phyloP scores from a whole-genome alignment of 2,888 invertebrate genomes.

The Cerceris rybyensis region DNA sequence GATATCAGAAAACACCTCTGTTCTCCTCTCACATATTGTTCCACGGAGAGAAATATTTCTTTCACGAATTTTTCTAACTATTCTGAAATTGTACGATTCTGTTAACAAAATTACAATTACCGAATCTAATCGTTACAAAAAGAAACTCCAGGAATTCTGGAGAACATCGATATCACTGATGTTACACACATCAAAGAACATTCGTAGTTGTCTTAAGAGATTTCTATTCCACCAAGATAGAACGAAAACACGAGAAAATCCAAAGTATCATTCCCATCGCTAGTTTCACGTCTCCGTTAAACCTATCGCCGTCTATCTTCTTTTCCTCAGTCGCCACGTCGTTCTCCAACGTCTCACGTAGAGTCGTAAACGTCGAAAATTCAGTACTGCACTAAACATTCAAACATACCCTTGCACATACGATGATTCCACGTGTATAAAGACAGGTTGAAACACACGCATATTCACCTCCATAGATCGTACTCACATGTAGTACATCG shows the following conservation, averaged over 20 bases:
- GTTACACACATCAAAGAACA: too few relatives aligned
- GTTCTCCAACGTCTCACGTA: slow-evolving; percentile 20
- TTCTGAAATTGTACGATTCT: too few relatives aligned
- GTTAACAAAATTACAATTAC: background rate
- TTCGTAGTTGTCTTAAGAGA: background rate
- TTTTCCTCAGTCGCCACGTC: slow-evolving; percentile 20
- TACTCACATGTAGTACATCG: slow-evolving; percentile 36
- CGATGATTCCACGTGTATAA: background rate
- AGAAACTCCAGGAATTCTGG: too few relatives aligned
- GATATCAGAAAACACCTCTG: too few relatives aligned
- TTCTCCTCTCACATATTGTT: too few relatives aligned
- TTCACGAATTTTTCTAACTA: too few relatives aligned
- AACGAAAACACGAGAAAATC: background rate
- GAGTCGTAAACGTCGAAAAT: slow-evolving; percentile 50
- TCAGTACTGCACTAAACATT: slow-evolving; percentile 20
- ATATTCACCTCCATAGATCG: slow-evolving; percentile 5
- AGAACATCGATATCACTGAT: too few relatives aligned
- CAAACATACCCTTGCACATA: slow-evolving; percentile 7
- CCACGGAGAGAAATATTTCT: too few relatives aligned
- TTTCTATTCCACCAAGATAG: background rate
- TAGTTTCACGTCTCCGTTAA: slow-evolving; percentile 15
- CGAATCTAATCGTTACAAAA: background rate
- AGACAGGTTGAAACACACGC: background rate
- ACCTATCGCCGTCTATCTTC: slow-evolving; percentile 7
- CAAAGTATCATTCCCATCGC: slow-evolving; percentile 23